A percentile compares a stretch with the other conserved stretches of the same genome.
Conservation (phyloP, 2,797 vertebrate genomes). For the Mastacembelus armatus region DNA sequence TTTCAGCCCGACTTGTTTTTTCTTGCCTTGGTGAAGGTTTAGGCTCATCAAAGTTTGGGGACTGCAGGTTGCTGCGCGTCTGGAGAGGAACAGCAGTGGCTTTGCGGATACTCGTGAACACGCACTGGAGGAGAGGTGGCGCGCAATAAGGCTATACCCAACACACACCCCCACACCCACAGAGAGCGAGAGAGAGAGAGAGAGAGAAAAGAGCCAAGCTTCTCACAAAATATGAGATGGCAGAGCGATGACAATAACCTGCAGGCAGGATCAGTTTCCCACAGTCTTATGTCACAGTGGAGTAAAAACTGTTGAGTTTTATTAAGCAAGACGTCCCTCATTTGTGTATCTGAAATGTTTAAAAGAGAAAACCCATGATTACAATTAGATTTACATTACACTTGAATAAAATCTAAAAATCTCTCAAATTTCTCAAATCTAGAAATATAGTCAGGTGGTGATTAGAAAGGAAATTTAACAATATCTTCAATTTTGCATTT, state of each 20-base stretch:
- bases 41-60: slow-evolving; percentile 72
- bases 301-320: slow-evolving; percentile 22
- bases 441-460: neutral
- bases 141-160: slow-evolving; percentile 43
- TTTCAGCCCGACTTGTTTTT: neutral
- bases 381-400: neutral
- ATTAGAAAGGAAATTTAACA: neutral
- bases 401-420: neutral
- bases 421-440: neutral
- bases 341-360: neutral
- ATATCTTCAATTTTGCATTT: neutral
- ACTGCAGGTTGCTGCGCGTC: slow-evolving; percentile 53
- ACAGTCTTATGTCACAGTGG: slow-evolving; percentile 26
- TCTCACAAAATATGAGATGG: slow-evolving; percentile 50
- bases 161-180: slow-evolving; percentile 5
- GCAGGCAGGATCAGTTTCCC: slow-evolving; percentile 40
- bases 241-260: slow-evolving; percentile 61
- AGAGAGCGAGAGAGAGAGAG: neutral
- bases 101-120: slow-evolving; percentile 64
- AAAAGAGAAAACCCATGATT: neutral
- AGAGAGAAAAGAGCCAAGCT: no score
- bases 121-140: slow-evolving; percentile 52
- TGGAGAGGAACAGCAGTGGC: slow-evolving; percentile 54
- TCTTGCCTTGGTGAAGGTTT: slow-evolving; percentile 20
- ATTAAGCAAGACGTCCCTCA: slow-evolving; percentile 16